Conservation (phyloP, 1,140 invertebrate species). For the Liolophura sinensis region DNA sequence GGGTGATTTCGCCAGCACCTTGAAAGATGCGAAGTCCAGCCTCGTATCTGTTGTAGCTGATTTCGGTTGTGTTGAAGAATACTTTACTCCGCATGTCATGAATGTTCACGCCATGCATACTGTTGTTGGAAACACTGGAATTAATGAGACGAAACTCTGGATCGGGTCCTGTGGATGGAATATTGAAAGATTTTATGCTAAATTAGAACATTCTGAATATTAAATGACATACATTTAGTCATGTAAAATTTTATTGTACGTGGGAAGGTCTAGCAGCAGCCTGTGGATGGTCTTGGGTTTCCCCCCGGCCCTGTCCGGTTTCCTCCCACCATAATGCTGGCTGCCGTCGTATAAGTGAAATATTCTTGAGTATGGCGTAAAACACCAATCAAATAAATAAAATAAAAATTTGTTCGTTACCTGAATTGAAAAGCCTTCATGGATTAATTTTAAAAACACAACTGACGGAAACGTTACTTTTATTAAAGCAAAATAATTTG, state of each 20-base stretch:
- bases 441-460: background rate
- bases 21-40: constrained; percentile 52
- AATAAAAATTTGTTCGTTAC: too few relatives aligned
- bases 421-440: background rate
- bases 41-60: constrained; percentile 50
- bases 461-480: background rate
- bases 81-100: constrained; percentile 53
- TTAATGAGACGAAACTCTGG: constrained; percentile 48
- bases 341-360: too few relatives aligned
- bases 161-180: constrained; percentile 30
- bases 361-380: too few relatives aligned
- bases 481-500: too few relatives aligned
- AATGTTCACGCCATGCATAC: constrained; percentile 51
- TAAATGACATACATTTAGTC: background rate
- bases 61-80: constrained; percentile 42
- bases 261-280: too few relatives aligned
- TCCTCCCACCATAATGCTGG: too few relatives aligned
- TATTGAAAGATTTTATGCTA: background rate
- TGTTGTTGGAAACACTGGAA: constrained; percentile 47
- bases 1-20: constrained; percentile 51
- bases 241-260: background rate
- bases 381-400: too few relatives aligned
- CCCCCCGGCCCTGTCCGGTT: too few relatives aligned
- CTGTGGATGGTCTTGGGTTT: too few relatives aligned
- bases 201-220: background rate